Conservation (phyloP, 2,797 vertebrate genomes). For the Octomys mimax region DNA sequence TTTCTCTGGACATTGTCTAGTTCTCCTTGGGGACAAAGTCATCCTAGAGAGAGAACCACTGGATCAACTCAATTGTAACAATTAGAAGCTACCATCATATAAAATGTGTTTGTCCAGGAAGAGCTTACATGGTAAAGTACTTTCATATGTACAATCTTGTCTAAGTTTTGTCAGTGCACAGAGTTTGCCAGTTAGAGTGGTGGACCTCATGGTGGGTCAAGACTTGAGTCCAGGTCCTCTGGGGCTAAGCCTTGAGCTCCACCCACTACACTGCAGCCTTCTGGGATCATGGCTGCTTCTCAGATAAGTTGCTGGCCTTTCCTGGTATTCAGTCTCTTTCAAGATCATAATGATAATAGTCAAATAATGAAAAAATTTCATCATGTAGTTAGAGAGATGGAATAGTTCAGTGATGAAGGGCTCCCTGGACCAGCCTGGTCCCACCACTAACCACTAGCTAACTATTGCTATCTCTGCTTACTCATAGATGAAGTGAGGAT, state of each 20-base stretch:
- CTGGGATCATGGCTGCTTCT: not conserved
- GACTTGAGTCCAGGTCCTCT: not conserved
- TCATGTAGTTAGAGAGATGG: not conserved
- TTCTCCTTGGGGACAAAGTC: not conserved
- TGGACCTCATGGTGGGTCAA: not conserved
- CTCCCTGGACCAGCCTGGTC: not conserved
- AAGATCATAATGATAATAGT: not conserved
- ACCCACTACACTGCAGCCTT: not conserved
- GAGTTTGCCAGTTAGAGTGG: not conserved
- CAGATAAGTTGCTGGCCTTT: not conserved
- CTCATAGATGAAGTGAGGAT: not conserved
- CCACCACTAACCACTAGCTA: not conserved
- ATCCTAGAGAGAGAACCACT: not conserved
- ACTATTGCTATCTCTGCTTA: not conserved
- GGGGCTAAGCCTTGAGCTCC: not conserved
- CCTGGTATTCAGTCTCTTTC: not conserved
- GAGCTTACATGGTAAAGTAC: not conserved
- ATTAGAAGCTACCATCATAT: not conserved
- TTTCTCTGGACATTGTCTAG: not conserved
- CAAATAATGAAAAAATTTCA: not conserved
- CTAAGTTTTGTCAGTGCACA: not conserved
- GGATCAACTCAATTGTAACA: not conserved
- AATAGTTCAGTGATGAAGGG: not conserved
- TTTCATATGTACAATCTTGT: not conserved
- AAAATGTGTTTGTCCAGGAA: not conserved